Evolutionary conservation across 2,113 vertebrate genomes (phyloP).

Genomic region (Grammomys surdaster): DNA sequence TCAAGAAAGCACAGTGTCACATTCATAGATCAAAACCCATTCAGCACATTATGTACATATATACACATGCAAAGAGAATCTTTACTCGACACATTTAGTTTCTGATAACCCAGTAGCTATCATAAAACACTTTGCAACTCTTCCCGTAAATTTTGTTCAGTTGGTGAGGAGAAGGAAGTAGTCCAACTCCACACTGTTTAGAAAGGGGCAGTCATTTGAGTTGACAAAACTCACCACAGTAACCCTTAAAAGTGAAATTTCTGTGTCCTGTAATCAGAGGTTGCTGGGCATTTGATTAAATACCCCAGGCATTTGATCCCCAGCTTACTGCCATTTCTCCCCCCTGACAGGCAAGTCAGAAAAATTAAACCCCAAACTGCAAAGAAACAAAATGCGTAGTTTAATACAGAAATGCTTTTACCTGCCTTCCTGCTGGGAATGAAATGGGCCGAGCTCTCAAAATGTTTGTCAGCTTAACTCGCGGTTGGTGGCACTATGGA

Average conservation of each 20-base stretch:
- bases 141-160: not conserved
- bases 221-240: constrained; percentile 44
- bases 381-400: constrained; percentile 70
- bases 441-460: constrained; percentile 73
- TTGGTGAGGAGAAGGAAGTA: constrained; percentile 3
- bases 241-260: constrained; percentile 68
- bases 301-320: constrained; percentile 68
- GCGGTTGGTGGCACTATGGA: constrained; percentile 62
- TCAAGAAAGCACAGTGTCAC: not conserved
- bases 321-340: constrained; percentile 43
- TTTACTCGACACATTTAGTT: not conserved
- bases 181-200: not conserved
- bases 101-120: constrained; percentile 12
- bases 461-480: constrained; percentile 73
- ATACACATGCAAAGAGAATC: not conserved
- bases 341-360: constrained; percentile 52
- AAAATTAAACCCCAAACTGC: constrained; percentile 32
- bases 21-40: not conserved
- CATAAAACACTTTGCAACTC: constrained; percentile 12
- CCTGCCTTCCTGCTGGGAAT: constrained; percentile 72
- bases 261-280: constrained; percentile 60
- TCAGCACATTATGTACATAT: not conserved
- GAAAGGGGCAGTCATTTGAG: constrained; percentile 39
- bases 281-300: constrained; percentile 74
- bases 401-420: constrained; percentile 77